Base-by-base conservation (phyloP, 1,140 invertebrate genomes). In the Microvelia longipes region DNA sequence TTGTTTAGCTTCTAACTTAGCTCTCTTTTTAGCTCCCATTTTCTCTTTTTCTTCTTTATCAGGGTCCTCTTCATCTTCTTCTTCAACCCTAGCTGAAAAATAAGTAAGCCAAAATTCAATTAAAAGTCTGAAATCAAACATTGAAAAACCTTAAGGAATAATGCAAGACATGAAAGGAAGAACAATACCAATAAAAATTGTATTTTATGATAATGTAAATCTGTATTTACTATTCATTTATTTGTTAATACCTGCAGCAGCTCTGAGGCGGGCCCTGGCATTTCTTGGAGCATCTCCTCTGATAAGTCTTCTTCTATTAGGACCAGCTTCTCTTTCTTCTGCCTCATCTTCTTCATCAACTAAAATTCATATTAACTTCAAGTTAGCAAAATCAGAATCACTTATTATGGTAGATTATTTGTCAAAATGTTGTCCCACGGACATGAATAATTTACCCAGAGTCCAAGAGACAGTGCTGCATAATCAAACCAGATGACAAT, bases 21-120 rank as follows among this genome's bases (percentile, higher is more conserved):
- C 92, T 26, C 88, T 79, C 79, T 95, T 96, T 80, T 98, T 98
- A 0, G 93, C 89, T 5, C 96, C 96, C 75, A 98, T 86, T 82
- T 96, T 97, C 2, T 87, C 85, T 5, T 72, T 67, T 24, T 70
- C 72, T 63, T 73, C 72, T 29, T 75, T 72, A 13, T 73, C 75
- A 28, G 68, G 69, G 1, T 69, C 28, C 11, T 68, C 70, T 25
- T 69, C 69, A 69, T 24, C 70, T 2, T 68, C 28, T 13, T n/a
- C 28, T 13, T 26, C 67, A n/a, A 29, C 24, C 26, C 70, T 29
- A 28, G 68, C 63, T 68, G 29, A 1, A 68, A 65, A 64, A 27
- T 27, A 69, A 14, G 5, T 50, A 50, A 5, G 27, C 29, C 29
- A 67, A 50, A 50, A 50, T 50, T 11, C 5, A 50, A 50, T 50